These are phyloP conservation scores for Archaeoteleia sp. DNA, from an alignment of 2,888 invertebrate species.

Conservation along the genomic window DNA sequence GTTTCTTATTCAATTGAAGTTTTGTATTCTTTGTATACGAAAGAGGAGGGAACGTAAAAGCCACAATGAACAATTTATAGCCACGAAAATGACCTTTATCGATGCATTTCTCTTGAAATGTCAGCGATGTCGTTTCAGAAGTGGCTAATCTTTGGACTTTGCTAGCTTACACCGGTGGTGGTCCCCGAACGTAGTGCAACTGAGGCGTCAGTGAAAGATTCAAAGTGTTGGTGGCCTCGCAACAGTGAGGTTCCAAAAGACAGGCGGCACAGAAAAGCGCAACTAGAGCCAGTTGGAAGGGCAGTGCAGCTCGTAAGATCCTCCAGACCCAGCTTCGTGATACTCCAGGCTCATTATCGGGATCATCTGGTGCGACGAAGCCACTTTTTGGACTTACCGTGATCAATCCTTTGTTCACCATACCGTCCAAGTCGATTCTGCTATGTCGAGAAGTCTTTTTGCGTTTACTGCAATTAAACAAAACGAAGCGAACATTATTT, in stretches of 20 bases:
- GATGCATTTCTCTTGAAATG: slow-evolving; percentile 19
- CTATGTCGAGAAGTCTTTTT: slow-evolving; percentile 56
- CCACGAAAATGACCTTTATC: too few relatives aligned
- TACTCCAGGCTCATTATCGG: slow-evolving; percentile 76
- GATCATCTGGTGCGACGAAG: slow-evolving; percentile 77
- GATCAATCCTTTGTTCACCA: slow-evolving; percentile 21
- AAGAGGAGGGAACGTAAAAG: slow-evolving; percentile 14
- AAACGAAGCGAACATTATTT: not conserved
- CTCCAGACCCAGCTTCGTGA: slow-evolving; percentile 83
- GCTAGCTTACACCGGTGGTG: slow-evolving; percentile 80
- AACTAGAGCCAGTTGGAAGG: slow-evolving; percentile 85
- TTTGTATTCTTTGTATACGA: too few relatives aligned
- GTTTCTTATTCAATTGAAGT: too few relatives aligned
- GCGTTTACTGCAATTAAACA: slow-evolving; percentile 60
- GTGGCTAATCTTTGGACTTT: slow-evolving; percentile 3
- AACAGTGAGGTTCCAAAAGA: slow-evolving; percentile 85
- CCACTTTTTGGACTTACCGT: slow-evolving; percentile 31
- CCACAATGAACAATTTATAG: too few relatives aligned
- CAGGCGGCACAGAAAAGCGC: slow-evolving; percentile 84
- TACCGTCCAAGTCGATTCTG: slow-evolving; percentile 28
- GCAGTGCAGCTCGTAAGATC: slow-evolving; percentile 82
- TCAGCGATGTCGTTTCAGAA: slow-evolving; percentile 10
- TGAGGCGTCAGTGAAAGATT: slow-evolving; percentile 87
- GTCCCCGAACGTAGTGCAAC: slow-evolving; percentile 87
- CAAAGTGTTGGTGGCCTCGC: slow-evolving; percentile 86